Percentiles rank a stretch among this genome's conserved stretches.
phyloP scores from a whole-genome alignment of 2,113 vertebrate genomes.

The Bothrops jararaca region DNA sequence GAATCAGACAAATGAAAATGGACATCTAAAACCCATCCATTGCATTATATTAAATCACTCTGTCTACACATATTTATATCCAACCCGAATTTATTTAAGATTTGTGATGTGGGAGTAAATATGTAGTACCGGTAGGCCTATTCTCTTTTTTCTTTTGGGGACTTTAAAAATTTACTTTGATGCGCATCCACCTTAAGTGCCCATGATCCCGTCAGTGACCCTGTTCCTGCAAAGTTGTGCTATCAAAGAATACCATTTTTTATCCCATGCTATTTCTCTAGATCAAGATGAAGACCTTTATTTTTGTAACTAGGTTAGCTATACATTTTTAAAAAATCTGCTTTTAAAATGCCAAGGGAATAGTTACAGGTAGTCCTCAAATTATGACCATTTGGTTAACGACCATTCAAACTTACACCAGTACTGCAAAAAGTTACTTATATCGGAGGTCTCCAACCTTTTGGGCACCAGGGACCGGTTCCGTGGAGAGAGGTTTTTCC shows the following conservation, averaged over 20 bases:
- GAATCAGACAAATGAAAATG: constrained; percentile 37
- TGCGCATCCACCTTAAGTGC: neutral
- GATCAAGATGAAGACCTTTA: neutral
- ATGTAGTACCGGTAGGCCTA: neutral
- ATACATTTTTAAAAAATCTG: neutral
- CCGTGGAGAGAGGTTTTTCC: too few relatives aligned
- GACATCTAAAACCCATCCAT: constrained; percentile 45
- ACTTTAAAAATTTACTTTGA: neutral
- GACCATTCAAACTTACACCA: neutral
- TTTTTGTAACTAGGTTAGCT: neutral
- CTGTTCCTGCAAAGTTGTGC: neutral
- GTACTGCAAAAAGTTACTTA: neutral
- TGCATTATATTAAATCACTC: constrained; percentile 41
- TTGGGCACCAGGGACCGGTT: too few relatives aligned
- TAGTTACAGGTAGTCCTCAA: neutral
- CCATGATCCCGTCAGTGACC: neutral
- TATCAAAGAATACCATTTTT: neutral
- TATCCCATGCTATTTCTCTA: neutral
- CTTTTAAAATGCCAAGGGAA: neutral
- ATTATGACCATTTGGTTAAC: neutral
- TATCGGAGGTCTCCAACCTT: neutral
- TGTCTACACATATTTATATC: constrained; percentile 53
- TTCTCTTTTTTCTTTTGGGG: neutral
- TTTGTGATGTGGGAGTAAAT: neutral
- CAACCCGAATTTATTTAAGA: constrained; percentile 49